phyloP scores from a whole-genome alignment of 2,113 vertebrate species.

The Dryoscopus gambensis region DNA sequence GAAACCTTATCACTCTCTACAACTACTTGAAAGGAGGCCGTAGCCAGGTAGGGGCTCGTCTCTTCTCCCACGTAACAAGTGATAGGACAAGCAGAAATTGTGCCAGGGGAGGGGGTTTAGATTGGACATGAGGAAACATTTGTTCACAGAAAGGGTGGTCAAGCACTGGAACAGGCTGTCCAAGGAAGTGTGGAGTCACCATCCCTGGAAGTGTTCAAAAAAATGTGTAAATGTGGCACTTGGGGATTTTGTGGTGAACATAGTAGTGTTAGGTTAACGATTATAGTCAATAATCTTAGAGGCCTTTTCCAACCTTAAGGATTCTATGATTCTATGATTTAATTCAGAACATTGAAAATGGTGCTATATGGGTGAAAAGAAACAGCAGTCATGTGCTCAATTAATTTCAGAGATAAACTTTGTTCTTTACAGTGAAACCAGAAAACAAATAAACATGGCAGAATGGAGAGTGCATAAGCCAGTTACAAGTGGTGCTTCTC shows the following conservation, averaged over 20 bases:
- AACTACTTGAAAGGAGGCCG: neutral
- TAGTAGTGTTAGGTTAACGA: neutral
- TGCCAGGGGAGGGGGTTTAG: neutral
- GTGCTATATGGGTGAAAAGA: neutral
- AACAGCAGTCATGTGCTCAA: neutral
- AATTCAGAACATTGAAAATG: neutral
- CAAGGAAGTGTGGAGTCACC: neutral
- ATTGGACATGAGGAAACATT: neutral
- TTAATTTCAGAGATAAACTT: slow-evolving; percentile 30
- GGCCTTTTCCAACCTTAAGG: neutral
- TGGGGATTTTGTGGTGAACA: neutral
- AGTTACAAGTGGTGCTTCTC: slow-evolving; percentile 35
- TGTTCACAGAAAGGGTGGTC: neutral
- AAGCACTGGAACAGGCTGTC: neutral
- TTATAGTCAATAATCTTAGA: neutral
- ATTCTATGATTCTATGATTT: neutral
- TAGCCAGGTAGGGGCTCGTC: neutral
- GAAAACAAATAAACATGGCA: neutral
- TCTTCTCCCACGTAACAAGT: neutral
- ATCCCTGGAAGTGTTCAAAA: neutral
- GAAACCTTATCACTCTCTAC: neutral
- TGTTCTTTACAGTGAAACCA: neutral
- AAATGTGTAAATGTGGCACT: neutral
- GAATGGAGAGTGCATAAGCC: neutral
- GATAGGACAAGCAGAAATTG: neutral